Conservation (phyloP, 1,140 invertebrate genomes). For the Tenebrio molitor region DNA sequence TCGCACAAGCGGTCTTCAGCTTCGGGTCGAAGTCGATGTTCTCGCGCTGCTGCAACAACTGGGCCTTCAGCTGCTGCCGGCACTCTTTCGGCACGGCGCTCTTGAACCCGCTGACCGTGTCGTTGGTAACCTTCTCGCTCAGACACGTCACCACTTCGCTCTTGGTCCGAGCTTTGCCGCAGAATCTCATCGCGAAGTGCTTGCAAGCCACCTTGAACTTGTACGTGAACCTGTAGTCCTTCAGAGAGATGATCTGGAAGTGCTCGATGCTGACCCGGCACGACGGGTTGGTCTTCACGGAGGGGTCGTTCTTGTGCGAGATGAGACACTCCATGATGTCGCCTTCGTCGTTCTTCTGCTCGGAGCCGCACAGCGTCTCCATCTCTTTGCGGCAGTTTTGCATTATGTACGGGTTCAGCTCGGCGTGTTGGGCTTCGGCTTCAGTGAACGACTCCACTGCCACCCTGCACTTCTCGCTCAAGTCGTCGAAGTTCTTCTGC, state of each 20-base stretch:
- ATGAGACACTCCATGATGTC: slow-evolving; percentile 96
- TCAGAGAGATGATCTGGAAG: slow-evolving; percentile 91
- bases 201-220: slow-evolving; percentile 96
- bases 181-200: slow-evolving; percentile 85
- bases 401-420: slow-evolving; percentile 89
- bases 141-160: slow-evolving; percentile 92
- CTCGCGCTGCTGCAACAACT: slow-evolving; percentile 91
- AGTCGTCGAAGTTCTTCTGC: slow-evolving; percentile 88
- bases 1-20: slow-evolving; percentile 79
- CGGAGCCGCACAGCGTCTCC: slow-evolving; percentile 83
- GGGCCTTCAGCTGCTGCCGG: slow-evolving; percentile 87
- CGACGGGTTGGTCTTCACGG: slow-evolving; percentile 81
- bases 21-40: slow-evolving; percentile 88
- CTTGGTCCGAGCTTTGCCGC: slow-evolving; percentile 83
- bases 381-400: slow-evolving; percentile 86
- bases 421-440: slow-evolving; percentile 87
- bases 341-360: slow-evolving; percentile 81
- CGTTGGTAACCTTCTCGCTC: slow-evolving; percentile 90
- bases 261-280: slow-evolving; percentile 96
- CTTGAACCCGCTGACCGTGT: slow-evolving; percentile 83
- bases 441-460: slow-evolving; percentile 85
- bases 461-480: slow-evolving; percentile 64
- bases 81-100: slow-evolving; percentile 88
- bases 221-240: slow-evolving; percentile 93
- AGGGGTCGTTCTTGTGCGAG: slow-evolving; percentile 89